Base-by-base conservation (phyloP, 2,113 vertebrate genomes). In the Heterochromis multidens region DNA sequence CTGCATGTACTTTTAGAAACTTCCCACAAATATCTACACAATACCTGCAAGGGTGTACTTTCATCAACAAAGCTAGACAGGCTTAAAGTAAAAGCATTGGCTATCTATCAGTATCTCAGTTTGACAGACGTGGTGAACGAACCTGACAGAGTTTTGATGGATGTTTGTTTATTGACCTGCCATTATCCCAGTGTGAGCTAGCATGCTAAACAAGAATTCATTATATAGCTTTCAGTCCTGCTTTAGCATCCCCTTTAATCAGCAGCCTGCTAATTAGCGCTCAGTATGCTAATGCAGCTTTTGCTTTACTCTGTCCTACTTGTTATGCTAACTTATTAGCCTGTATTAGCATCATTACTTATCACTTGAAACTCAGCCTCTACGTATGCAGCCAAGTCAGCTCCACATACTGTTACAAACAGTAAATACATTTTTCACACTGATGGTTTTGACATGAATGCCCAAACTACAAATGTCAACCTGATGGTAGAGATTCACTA, bases 291-390 rank as follows among this genome's bases (percentile, higher is more conserved):
- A 94, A 95, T 93, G 83, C 27, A 33, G 84, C 82, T 90, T 59
- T 76, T 52, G 62, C 74, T 88, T 89, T 94, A 91, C 91, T 65
- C 23, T 79, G 87, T 86, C 91, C 87, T 87, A 87, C 89, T 94
- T 94, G 89, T 93, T 95, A 91, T 95, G 93, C 94, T 94, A 95
- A 94, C 93, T 90, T 95, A 95, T 95, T 95, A 94, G 89, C 92
- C 80, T 72, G 7, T 91, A 94, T 95, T 95, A 95, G 93, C 94
- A 94, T 94, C 91, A 92, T 87, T 82, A 84, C 85, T 94, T 92
- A 93, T 94, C 95, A 93, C 49, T 43, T 62, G 65, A 59, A 78
- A 88, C 88, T 82, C 80, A 86, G 85, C 90, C 92, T 90, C 91
- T 37, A 80, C 49, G 82, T 90, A 90, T 78, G 82, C 35, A 62